These are phyloP conservation scores for Deilephila porcellus DNA, from an alignment of 2,888 invertebrate genomes.

Conservation along the genomic window DNA sequence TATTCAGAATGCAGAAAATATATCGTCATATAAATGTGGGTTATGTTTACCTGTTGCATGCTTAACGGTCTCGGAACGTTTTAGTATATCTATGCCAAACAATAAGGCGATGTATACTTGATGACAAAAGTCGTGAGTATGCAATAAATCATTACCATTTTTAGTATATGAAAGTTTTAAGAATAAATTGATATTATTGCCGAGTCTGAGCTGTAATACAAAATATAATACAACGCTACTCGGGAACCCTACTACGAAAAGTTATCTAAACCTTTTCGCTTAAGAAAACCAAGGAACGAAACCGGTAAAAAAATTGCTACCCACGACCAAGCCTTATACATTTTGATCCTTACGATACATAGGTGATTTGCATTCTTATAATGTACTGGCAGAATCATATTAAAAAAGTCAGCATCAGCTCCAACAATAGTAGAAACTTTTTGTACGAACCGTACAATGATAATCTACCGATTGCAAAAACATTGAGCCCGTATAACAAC, in stretches of 20 bases:
- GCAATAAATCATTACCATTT: neutral
- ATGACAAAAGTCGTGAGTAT: neutral
- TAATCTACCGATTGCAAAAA: neutral
- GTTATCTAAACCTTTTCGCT: no score
- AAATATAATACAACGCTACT: no score
- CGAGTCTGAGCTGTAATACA: no score
- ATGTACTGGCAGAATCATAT: no score
- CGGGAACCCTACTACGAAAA: no score
- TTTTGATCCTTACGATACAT: no score
- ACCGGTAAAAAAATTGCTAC: no score
- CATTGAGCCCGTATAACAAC: conserved; percentile 11
- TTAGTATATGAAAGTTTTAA: neutral
- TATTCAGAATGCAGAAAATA: neutral
- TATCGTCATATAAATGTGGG: neutral
- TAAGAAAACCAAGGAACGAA: no score
- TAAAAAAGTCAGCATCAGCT: no score
- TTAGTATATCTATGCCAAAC: conserved; percentile 14
- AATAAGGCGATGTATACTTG: neutral
- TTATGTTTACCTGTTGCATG: conserved; percentile 13
- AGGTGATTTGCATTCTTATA: no score
- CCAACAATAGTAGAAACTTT: neutral
- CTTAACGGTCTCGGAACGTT: conserved; percentile 6
- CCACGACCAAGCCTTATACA: no score
- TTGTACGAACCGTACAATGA: neutral
- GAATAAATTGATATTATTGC: no score